Evolutionary conservation across 1,140 invertebrate species (phyloP).

Genomic region (Sycophaga agraensis): DNA sequence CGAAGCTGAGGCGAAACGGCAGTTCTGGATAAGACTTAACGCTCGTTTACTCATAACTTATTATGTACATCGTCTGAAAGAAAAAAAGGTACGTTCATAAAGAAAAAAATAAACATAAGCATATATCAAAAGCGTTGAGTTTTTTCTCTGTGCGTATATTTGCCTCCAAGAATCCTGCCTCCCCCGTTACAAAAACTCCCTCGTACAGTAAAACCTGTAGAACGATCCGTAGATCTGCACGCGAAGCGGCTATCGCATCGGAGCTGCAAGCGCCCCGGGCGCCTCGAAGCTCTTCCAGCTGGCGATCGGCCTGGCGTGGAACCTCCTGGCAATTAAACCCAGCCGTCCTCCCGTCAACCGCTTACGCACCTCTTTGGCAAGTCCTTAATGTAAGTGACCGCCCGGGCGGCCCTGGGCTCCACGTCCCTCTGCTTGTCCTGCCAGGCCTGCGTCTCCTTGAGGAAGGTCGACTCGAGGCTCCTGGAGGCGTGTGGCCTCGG

Average conservation of each 20-base stretch:
- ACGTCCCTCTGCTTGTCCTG: conserved; percentile 41
- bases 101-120: conserved; percentile 55
- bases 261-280: background rate
- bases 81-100: conserved; percentile 52
- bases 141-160: conserved; percentile 13
- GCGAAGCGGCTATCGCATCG: background rate
- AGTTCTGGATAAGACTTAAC: conserved; percentile 52
- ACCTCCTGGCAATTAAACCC: no score
- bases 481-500: conserved; percentile 7
- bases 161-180: background rate
- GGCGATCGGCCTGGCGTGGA: conserved; percentile 1
- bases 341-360: no score
- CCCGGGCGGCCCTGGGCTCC: conserved; percentile 18
- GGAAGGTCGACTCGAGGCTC: conserved; percentile 34
- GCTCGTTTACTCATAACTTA: conserved; percentile 58
- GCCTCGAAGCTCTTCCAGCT: conserved; percentile 22
- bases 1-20: conserved; percentile 29
- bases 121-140: conserved; percentile 46
- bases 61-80: conserved; percentile 52
- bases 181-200: no score
- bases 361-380: conserved; percentile 43
- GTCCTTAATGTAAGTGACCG: conserved; percentile 47
- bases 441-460: conserved; percentile 48
- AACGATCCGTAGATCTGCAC: no score
- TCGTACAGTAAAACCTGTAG: no score